phyloP scores from a whole-genome alignment of 2,888 invertebrate species.

The Rotaria magnacalcarata region DNA sequence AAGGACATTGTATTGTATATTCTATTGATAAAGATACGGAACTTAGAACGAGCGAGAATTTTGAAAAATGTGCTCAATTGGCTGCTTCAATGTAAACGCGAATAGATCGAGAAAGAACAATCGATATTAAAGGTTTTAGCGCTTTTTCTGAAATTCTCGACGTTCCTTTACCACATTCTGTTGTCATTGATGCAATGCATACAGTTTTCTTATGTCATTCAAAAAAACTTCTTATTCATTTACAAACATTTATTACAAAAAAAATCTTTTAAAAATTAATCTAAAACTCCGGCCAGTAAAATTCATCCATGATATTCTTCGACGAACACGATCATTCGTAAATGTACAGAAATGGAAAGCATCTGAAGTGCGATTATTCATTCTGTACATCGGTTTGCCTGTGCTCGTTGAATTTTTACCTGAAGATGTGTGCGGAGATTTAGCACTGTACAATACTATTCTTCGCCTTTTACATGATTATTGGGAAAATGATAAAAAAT shows the following conservation, averaged over 20 bases:
- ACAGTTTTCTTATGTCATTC: slow-evolving; percentile 28
- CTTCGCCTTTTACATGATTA: not conserved
- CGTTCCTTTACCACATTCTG: not conserved
- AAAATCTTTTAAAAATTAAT: not conserved
- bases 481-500: not conserved
- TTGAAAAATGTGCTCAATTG: not conserved
- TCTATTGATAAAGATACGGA: not conserved
- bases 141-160: not conserved
- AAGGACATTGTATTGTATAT: not conserved
- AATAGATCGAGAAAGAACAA: not conserved
- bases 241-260: not conserved
- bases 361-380: not conserved
- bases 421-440: not conserved
- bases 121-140: not conserved
- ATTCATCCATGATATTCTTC: not conserved
- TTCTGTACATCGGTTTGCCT: not conserved
- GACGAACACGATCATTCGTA: not conserved
- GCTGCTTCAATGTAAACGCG: not conserved
- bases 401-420: not conserved
- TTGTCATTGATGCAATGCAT: slow-evolving; percentile 4
- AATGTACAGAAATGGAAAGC: slow-evolving; percentile 8
- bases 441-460: not conserved
- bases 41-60: not conserved
- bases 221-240: not conserved
- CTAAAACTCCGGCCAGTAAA: not conserved